Evolutionary conservation across 1,140 invertebrate genomes (phyloP), one percentile per base, ranked within the genome.

Genomic region (Copidosoma floridanum): DNA sequence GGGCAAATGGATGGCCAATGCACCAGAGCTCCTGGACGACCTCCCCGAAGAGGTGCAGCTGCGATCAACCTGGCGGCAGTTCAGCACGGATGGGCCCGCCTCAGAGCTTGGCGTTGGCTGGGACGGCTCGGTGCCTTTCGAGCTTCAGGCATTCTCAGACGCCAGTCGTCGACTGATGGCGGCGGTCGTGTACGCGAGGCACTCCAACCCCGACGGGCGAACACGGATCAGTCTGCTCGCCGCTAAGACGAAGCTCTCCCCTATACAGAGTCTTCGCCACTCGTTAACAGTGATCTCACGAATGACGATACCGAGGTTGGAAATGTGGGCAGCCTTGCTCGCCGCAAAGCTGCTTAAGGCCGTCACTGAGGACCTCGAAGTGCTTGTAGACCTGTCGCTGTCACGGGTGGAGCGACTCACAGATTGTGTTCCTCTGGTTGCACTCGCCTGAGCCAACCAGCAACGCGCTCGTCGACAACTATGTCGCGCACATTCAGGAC

Each of bases 401-500:
- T 14, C 10, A 3, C 12, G 26, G 26, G 1, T 56, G 53, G 53
- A 7, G 40, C 4, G 53, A 56, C 20, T 44, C 53, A 1, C 27
- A 35, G 53, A 32, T 56, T 3, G 40, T n/a, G 5, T n/a, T 56
- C 10, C 0, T 1, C 10, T 56, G 26, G 53, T 7, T 56, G 1
- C 16, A 10, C 7, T 44, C 53, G 0, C 3, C n/a, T 35, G 41
- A 29, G 2, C 24, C 24, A 4, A n/a, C 23, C 3, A 20, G 40
- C 3, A 56, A 56, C 27, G n/a, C n/a, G n/a, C n/a, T n/a, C n/a
- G n/a, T n/a, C n/a, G n/a, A n/a, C n/a, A n/a, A n/a, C n/a, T n/a
- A 56, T 18, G 11, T 56, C 40, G 3, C 12, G 7, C 53, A 56
- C n/a, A 68, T 76, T 27, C 65, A 69, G 40, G 59, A 57, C 21